Percentiles rank a stretch among this genome's conserved stretches.
Conservation (phyloP, 2,888 invertebrate genomes). For the Callosobruchus maculatus region DNA sequence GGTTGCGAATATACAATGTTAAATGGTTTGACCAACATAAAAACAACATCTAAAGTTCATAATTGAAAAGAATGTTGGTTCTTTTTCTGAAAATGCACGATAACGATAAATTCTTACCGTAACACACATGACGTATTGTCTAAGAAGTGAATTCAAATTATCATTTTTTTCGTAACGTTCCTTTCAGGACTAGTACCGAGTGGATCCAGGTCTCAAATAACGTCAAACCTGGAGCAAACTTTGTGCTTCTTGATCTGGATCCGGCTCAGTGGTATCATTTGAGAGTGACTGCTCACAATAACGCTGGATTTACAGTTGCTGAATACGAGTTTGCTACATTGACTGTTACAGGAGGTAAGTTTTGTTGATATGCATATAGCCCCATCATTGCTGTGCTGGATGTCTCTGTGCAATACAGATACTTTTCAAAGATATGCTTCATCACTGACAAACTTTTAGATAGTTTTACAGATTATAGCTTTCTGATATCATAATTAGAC, state of each 20-base stretch:
- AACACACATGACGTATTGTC: too few species aligned
- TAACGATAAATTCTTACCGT: too few species aligned
- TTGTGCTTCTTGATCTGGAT: slow-evolving; percentile 85
- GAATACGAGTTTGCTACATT: slow-evolving; percentile 95
- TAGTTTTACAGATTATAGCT: too few species aligned
- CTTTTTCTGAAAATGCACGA: too few species aligned
- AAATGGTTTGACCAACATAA: neutral
- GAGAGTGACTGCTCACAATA: slow-evolving; percentile 89
- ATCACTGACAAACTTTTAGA: too few species aligned
- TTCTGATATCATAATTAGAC: too few species aligned
- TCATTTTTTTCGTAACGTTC: neutral
- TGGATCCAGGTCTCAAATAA: slow-evolving; percentile 95
- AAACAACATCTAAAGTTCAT: too few species aligned
- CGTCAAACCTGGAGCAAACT: slow-evolving; percentile 87
- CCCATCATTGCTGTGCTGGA: neutral
- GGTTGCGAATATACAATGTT: neutral
- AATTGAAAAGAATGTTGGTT: too few species aligned
- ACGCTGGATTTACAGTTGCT: slow-evolving; percentile 92
- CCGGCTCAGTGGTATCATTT: slow-evolving; percentile 93
- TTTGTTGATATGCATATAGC: slow-evolving; percentile 23
- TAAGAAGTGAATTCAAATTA: neutral
- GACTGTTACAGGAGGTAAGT: slow-evolving; percentile 87
- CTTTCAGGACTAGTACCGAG: slow-evolving; percentile 70
- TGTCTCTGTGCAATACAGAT: neutral
- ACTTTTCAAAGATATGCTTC: too few species aligned